Evolutionary conservation across 1,140 invertebrate genomes (phyloP).

Genomic region (Chymomyza costata): DNA sequence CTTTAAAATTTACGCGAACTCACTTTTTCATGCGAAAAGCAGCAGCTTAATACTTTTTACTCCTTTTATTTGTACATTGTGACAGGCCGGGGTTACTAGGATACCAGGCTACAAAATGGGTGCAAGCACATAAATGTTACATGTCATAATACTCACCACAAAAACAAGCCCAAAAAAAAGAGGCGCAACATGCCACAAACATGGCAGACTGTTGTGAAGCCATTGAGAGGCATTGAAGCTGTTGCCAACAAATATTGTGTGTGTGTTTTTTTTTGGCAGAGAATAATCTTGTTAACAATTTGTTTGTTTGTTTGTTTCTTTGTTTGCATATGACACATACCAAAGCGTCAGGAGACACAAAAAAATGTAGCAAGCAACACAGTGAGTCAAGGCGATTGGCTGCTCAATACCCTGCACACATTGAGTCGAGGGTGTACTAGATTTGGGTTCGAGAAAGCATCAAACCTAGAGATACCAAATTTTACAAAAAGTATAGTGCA

Average conservation of each 20-base stretch:
- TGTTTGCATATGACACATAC: conserved; percentile 23
- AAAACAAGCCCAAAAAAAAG: conserved; percentile 27
- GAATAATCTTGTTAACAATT: conserved; percentile 69
- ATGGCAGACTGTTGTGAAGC: conserved; percentile 20
- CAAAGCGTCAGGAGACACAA: conserved; percentile 6
- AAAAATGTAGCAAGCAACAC: conserved; percentile 2
- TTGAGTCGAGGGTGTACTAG: no score
- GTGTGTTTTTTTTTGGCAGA: conserved; percentile 25
- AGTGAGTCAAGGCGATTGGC: conserved; percentile 49
- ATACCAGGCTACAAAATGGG: neutral
- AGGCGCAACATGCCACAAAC: conserved; percentile 49
- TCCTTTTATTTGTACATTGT: conserved; percentile 19
- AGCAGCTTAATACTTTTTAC: conserved; percentile 17
- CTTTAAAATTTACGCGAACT: conserved; percentile 18
- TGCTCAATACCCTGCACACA: no score
- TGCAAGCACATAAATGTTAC: conserved; percentile 50
- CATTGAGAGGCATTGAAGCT: conserved; percentile 54
- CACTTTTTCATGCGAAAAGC: conserved; percentile 21
- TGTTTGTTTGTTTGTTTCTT: conserved; percentile 20
- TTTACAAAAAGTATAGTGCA: no score
- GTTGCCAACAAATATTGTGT: conserved; percentile 39
- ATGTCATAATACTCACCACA: conserved; percentile 61
- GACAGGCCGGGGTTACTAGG: no score
- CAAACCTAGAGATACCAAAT: no score
- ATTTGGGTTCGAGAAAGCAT: no score